phyloP scores from a whole-genome alignment of 1,140 invertebrate genomes.

The Calosoma granatense region DNA sequence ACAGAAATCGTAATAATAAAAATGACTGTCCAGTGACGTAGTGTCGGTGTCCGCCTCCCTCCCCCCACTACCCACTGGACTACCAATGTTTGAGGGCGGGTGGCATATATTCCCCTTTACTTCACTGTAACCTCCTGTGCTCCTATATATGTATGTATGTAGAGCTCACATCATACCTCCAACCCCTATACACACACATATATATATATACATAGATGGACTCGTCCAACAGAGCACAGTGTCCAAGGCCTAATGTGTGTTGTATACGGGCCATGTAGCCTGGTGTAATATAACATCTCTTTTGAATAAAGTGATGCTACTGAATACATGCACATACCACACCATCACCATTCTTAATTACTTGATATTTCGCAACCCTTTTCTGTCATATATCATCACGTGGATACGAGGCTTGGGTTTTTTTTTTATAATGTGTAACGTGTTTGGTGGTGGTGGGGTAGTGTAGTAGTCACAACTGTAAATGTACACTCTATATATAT shows the following conservation, averaged over 20 bases:
- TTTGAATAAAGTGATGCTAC: constrained; percentile 13
- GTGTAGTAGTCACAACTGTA: too few species aligned
- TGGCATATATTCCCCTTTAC: background rate
- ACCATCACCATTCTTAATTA: constrained; percentile 14
- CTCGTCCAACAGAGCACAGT: too few species aligned
- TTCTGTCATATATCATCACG: constrained; percentile 14
- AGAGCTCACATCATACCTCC: background rate
- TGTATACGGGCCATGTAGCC: background rate
- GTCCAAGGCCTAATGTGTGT: background rate
- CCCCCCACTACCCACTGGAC: too few species aligned
- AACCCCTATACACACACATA: background rate
- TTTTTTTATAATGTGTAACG: too few species aligned
- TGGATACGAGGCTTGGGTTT: background rate
- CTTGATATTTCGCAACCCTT: constrained; percentile 14
- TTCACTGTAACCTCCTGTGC: too few species aligned
- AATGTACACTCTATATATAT: background rate
- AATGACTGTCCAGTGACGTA: background rate
- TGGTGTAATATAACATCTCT: constrained; percentile 5
- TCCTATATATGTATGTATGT: too few species aligned
- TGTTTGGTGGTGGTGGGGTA: too few species aligned
- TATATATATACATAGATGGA: background rate
- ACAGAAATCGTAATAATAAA: background rate
- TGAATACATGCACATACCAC: background rate
- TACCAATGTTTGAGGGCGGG: too few species aligned
- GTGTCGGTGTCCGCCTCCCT: background rate